Evolutionary conservation across 2,113 vertebrate species (phyloP), one percentile per base, ranked within the genome.

Genomic region (Limanda limanda): DNA sequence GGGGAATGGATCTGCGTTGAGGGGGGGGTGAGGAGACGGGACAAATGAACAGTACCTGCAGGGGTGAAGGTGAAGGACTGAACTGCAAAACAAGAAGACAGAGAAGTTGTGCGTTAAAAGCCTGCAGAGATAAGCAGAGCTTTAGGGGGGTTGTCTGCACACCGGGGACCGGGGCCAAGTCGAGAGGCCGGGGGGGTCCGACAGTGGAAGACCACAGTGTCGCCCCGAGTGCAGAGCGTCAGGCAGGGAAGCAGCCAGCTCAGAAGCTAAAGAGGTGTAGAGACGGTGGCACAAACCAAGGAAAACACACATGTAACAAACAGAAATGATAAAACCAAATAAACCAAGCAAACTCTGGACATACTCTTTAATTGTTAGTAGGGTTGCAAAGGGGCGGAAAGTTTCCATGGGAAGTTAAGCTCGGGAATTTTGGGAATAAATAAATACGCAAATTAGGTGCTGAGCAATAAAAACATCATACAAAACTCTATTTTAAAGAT

Each of bases 81-180:
- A 91, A 96, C 95, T 96, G 94, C 91, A 97, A 97, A 96, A 96
- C 93, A 96, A 96, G 95, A 97, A 96, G 95, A 94, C 92, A 97
- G 95, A 95, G 88, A 95, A 94, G 94, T 92, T 80, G 88, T 89
- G 94, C 87, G 93, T 96, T 95, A 95, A 93, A 89, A 94, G 91
- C 92, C 88, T 92, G 92, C 82, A 85, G 90, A 81, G 86, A 76
- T 72, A 77, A 84, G 88, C 74, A 69, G 84, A 71, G 89, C 89
- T 91, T 88, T 78, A 83, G 81, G 80, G 80, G 25, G 74, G 79
- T 52, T 86, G 14, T 52, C 74, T 83, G 86, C 75, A 79, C 74
- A 65, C 83, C 18, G 40, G 71, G 73, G 84, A n/a, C 72, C n/a
- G 2, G 23, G 83, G 65, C 58, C 13, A 51, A 70, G 78, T 37